Evolutionary conservation across 1,140 invertebrate genomes (phyloP).

Genomic region (Cydia strobilella): DNA sequence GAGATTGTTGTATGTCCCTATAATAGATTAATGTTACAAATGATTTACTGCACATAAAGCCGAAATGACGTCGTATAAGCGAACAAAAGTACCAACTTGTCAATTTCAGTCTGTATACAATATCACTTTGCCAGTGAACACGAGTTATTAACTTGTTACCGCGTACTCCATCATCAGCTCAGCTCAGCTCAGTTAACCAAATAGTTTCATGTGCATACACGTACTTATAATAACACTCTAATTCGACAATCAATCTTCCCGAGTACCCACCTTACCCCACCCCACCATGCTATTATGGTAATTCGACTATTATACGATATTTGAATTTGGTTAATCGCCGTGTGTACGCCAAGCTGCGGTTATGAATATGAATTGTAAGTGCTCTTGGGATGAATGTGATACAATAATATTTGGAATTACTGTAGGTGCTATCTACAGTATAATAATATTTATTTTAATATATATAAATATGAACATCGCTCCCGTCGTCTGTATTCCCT

Average conservation of each 20-base stretch:
- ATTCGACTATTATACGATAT: conserved; percentile 25
- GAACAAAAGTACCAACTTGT: no score
- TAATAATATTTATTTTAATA: no score
- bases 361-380: not conserved
- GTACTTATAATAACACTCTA: conserved; percentile 23
- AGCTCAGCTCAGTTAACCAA: not conserved
- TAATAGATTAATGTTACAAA: no score
- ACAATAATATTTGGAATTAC: not conserved
- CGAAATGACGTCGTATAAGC: no score
- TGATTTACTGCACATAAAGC: no score
- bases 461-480: no score
- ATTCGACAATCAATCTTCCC: conserved; percentile 28
- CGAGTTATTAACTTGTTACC: not conserved
- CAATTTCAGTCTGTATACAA: no score
- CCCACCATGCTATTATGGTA: conserved; percentile 18
- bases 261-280: not conserved
- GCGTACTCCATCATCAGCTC: not conserved
- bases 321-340: conserved; percentile 17
- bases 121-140: no score
- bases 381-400: not conserved
- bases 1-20: no score
- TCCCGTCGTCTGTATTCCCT: no score
- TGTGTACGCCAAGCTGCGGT: not conserved
- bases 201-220: conserved; percentile 13
- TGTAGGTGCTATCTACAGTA: no score